Evolutionary conservation across 2,113 vertebrate genomes (phyloP), one percentile per base, ranked within the genome.

Genomic region (Boulengerochromis microlepis): DNA sequence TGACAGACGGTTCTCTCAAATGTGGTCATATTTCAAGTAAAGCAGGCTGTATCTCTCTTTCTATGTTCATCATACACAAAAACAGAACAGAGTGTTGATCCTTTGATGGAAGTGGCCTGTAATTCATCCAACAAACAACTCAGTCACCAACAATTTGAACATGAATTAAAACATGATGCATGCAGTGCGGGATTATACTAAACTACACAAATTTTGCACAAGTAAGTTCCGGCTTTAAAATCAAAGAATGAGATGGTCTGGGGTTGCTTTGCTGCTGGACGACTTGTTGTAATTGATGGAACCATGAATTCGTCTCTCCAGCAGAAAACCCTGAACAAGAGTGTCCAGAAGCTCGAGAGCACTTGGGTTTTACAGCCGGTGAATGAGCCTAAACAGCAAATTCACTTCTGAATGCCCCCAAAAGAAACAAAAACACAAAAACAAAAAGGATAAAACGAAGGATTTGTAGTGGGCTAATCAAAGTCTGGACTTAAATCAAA

Each of bases 341-440:
- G 19, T 38, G 64, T 40, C 64, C 64, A 38, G 35, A 38, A 69
- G 11, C 64, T 69, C 7, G 1, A 40, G 19, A 13, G 35, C 11
- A 69, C 11, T 40, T 69, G 35, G 4, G n/a, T 40, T 40, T 40
- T 69, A 18, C 35, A 40, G 35, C 64, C 1, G 0, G 2, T 11
- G 9, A 64, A 64, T 35, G 31, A 64, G 26, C 31, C 10, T 19
- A 33, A 35, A 11, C 0, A n/a, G 18, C 18, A n/a, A n/a, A 33
- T 66, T 35, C 31, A n/a, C 18, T n/a, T 66, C 10, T 2, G 31
- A 66, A 66, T 66, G 61, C 13, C 56, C 61, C 19, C 18, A 38
- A 38, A 66, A 66, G 6, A 64, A 35, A 29, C 26, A 57, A 59
- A 59, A 29, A 57, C 12, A 57, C 24, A 26, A 24, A 54, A 54